These are phyloP conservation scores for Noctuana brunneofusca DNA, from an alignment of 2,888 invertebrate species.

Conservation along the genomic window DNA sequence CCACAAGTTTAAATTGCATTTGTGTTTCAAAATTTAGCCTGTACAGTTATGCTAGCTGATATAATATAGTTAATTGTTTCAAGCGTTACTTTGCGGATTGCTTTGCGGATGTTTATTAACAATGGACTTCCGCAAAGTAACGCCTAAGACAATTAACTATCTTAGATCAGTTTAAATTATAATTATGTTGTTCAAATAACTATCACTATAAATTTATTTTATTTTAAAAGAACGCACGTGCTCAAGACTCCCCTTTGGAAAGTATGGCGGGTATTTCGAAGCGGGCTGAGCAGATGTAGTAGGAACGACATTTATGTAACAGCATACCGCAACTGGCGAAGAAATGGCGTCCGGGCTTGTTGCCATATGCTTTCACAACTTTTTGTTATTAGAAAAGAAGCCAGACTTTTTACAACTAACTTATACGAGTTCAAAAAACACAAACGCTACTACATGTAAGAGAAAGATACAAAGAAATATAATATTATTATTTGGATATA, in stretches of 20 bases:
- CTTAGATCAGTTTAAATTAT: no score
- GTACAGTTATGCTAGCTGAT: no score
- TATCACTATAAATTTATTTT: no score
- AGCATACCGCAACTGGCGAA: constrained; percentile 49
- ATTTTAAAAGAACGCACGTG: constrained; percentile 49
- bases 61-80: no score
- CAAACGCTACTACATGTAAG: neutral
- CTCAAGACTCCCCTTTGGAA: constrained; percentile 44
- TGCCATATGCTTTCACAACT: constrained; percentile 41
- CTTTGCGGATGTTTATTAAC: no score
- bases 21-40: no score
- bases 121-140: no score
- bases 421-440: neutral
- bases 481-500: no score
- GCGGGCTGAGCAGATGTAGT: constrained; percentile 53
- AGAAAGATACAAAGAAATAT: neutral
- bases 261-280: constrained; percentile 50
- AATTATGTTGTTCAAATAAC: no score
- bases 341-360: constrained; percentile 41
- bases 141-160: no score
- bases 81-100: no score
- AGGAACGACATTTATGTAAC: constrained; percentile 51
- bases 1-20: no score
- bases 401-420: constrained; percentile 17
- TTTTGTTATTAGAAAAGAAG: constrained; percentile 38